Evolutionary conservation across 37 sponge, comb jelly and placozoan genomes (phyloP).

Genomic region (Hormiphora californensis): DNA sequence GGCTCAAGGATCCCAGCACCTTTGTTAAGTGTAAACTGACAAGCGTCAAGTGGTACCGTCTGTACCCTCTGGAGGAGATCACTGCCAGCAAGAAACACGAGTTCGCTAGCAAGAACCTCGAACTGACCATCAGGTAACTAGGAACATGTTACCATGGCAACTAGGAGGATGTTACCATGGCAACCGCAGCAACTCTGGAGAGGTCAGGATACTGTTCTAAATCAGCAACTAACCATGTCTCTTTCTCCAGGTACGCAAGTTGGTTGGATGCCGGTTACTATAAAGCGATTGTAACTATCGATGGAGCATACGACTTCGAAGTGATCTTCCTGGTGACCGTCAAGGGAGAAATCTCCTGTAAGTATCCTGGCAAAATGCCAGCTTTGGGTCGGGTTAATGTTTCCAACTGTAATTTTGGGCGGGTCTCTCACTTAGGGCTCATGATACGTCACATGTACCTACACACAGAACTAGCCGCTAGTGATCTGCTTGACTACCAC

Average conservation of each 20-base stretch:
- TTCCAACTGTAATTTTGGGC: too few species aligned
- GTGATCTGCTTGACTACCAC: too few species aligned
- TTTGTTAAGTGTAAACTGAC: background rate
- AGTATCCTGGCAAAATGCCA: too few species aligned
- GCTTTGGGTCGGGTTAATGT: too few species aligned
- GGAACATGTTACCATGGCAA: too few species aligned
- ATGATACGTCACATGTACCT: too few species aligned
- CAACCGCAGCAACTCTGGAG: too few species aligned
- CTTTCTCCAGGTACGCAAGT: background rate
- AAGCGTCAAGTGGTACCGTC: background rate
- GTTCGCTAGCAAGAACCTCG: background rate
- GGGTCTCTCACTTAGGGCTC: too few species aligned
- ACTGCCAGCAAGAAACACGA: conserved; percentile 1
- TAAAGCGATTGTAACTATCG: background rate
- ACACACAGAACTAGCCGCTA: too few species aligned
- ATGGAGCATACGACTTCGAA: conserved; percentile 12
- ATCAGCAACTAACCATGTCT: too few species aligned
- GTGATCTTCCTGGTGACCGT: background rate
- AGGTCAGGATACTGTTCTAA: too few species aligned
- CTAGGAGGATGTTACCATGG: too few species aligned
- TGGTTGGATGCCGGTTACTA: conserved; percentile 1
- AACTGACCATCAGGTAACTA: conserved; percentile 21
- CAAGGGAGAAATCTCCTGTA: background rate
- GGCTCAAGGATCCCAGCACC: background rate
- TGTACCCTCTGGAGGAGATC: background rate